Evolutionary conservation across 2,888 invertebrate genomes (phyloP), one percentile per base, ranked within the genome.

Genomic region (Ditylenchus weischeri): DNA sequence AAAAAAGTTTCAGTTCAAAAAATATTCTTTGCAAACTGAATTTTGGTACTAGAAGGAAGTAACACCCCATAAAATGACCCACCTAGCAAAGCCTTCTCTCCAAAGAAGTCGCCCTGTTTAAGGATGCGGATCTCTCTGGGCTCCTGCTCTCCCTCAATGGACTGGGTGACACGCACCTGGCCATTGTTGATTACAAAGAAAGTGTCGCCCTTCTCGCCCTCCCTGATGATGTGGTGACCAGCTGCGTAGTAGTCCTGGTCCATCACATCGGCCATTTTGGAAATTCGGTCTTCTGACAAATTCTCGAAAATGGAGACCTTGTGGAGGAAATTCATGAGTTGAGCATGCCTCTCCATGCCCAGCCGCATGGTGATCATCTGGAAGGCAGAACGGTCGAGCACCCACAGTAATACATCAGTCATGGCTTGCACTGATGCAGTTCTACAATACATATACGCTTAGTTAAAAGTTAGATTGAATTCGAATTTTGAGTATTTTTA

Each of bases 311-410:
- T 79, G 38, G 79, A 71, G 0, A 82, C 83, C 69, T 83, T 81
- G 58, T 76, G 87, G 47, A 94, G 86, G 85, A 94, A 93, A 62
- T 89, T 87, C 68, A 93, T 86, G 78, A 92, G 90, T 82, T 92
- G 91, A 75, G 92, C 90, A 72, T 90, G 89, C 74, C 92, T 88
- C 78, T 90, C 90, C 38, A 91, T 88, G 0, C 91, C 91, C 23
- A 90, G 90, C 75, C 89, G 88, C 84, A 92, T 89, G 89, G 93
- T 92, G 65, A 93, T 90, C 81, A 90, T 89, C 80, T 93, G 90
- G 85, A 93, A 95, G 13, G 90, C 90, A 60, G 88, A 87, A 69
- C 93, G 87, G 83, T 93, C 91, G 75, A 95, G 86, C 43, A 90
- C 90, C 93, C 93, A 95, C 77, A 93, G 89, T 82, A 89, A 89